Percentiles rank a stretch among this genome's conserved stretches.
Conservation (phyloP, 2,113 vertebrate species). For the Pycnonotus jocosus region DNA sequence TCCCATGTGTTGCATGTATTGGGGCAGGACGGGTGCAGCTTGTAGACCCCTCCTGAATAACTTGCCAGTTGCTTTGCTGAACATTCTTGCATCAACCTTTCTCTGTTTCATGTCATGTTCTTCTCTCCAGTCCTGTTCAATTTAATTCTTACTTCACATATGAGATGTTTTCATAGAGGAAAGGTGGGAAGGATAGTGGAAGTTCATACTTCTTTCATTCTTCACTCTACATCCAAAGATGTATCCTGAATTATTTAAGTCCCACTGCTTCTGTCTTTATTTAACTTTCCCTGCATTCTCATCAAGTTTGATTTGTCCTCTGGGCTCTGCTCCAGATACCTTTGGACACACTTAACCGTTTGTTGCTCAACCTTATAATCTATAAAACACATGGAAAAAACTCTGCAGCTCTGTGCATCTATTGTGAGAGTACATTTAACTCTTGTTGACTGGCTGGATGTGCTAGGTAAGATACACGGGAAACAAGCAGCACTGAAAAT, state of each 20-base stretch:
- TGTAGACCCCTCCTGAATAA: not conserved
- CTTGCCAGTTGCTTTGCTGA: not conserved
- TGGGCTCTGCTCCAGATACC: not conserved
- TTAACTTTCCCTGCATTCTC: not conserved
- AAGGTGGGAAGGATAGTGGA: not conserved
- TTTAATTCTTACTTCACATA: not conserved
- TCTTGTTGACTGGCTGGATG: not conserved
- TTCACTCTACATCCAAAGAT: not conserved
- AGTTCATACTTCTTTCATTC: not conserved
- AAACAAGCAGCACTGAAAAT: not conserved
- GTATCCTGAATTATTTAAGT: not conserved
- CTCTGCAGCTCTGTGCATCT: not conserved
- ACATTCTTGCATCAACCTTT: not conserved
- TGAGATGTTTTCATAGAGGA: not conserved
- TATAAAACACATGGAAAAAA: not conserved
- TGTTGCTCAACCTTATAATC: not conserved
- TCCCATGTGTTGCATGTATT: not conserved
- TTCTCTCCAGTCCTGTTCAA: not conserved
- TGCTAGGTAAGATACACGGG: not conserved
- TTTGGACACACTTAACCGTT: not conserved
- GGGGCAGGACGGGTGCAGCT: not conserved
- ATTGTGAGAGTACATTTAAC: not conserved
- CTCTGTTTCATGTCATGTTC: not conserved
- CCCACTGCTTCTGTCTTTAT: not conserved
- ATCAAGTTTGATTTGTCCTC: not conserved